Base-by-base conservation (phyloP, 2,113 vertebrate genomes). In the Dicentrarchus labrax region DNA sequence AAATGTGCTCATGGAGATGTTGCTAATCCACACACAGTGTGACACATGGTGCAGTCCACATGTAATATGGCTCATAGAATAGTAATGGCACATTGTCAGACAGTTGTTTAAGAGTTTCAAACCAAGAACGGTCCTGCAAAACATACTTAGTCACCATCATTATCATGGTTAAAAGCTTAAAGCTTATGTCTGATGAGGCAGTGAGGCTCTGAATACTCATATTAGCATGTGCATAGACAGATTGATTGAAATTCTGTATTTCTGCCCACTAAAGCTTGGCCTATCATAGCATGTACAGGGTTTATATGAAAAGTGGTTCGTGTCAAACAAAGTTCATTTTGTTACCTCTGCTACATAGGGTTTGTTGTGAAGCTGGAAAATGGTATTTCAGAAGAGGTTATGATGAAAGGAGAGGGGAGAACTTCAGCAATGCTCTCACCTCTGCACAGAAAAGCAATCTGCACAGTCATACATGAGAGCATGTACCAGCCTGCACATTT, bases 11-110 rank as follows among this genome's bases (percentile, higher is more conserved):
- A 8, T 59, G 73, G 62, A 53, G 57, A 84, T 74, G 80, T 89
- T 50, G 54, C 77, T 80, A 71, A 84, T 84, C 38, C 75, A 75
- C 47, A 60, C 67, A 56, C 67, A 73, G 39, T 80, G 54, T 78
- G 80, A 87, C 84, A 82, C 64, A 73, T 59, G 6, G 61, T 70
- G 59, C 88, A 73, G 50, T 72, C 80, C 51, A 82, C 70, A 78
- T 53, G 38, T 75, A 39, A 62, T 74, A 61, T 72, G 78, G 43
- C n/a, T 72, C 48, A 69, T 21, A 43, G 38, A 51, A 56, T 5
- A 69, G 76, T 21, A 47, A 67, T 16, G 30, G 43, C 50, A 51
- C 51, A 3, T 57, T 65, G 76, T 43, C 39, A 47, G 48, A 66
- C 59, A 15, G 66, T 80, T 72, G 70, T 50, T 79, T 57, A 10